These are phyloP conservation scores for Amblyjoppa proteus DNA, from an alignment of 2,888 invertebrate genomes.

Conservation along the genomic window DNA sequence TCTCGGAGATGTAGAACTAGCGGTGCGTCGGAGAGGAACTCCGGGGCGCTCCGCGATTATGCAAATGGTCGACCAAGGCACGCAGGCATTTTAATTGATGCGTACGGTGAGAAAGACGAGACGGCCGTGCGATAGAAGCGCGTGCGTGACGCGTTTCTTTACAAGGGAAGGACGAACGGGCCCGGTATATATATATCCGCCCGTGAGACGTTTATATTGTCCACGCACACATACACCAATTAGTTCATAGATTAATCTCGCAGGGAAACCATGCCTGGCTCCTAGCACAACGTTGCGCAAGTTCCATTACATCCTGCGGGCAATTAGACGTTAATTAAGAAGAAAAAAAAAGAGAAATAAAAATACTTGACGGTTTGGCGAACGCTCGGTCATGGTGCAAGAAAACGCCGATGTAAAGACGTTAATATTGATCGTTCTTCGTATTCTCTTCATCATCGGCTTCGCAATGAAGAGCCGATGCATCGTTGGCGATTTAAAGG, in stretches of 20 bases:
- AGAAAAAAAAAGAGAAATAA: slow-evolving; percentile 9
- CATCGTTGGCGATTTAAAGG: background rate
- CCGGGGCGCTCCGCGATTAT: slow-evolving; percentile 64
- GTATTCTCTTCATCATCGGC: background rate
- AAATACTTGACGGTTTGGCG: background rate
- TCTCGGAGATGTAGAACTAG: slow-evolving; percentile 6
- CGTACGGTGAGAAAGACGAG: slow-evolving; percentile 66
- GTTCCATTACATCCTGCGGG: slow-evolving; percentile 54
- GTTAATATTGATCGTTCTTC: background rate
- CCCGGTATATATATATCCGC: background rate
- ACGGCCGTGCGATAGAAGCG: slow-evolving; percentile 41
- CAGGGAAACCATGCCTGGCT: background rate
- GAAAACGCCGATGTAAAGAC: background rate
- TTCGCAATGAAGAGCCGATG: slow-evolving; percentile 1
- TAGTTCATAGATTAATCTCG: slow-evolving; percentile 14
- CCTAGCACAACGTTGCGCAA: slow-evolving; percentile 59
- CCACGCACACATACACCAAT: slow-evolving; percentile 41
- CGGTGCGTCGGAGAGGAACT: slow-evolving; percentile 9
- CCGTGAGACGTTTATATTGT: slow-evolving; percentile 24
- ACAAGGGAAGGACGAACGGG: slow-evolving; percentile 14
- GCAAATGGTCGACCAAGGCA: slow-evolving; percentile 65
- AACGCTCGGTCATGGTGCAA: background rate
- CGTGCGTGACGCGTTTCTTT: slow-evolving; percentile 62
- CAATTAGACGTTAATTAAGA: slow-evolving; percentile 51
- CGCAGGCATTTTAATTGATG: slow-evolving; percentile 71